Evolutionary conservation across 2,888 invertebrate species (phyloP), one percentile per base, ranked within the genome.

Genomic region (Harpagoxenus sublaevis): DNA sequence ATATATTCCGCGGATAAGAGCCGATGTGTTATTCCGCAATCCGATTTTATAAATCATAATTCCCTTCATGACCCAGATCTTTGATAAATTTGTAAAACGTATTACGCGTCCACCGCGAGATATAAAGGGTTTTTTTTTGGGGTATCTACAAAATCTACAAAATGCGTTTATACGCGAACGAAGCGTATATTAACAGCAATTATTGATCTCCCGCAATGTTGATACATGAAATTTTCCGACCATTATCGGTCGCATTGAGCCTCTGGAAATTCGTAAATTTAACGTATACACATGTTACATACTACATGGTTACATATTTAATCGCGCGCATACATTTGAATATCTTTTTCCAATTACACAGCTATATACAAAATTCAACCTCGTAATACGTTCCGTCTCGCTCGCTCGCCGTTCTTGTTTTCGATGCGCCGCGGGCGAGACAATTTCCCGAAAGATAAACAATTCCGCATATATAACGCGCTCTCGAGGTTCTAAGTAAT

Each of bases 51-150:
- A 51, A 23, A n/a, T 63, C 12, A 18, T 75, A 75, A 75, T 75
- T 51, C 65, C 48, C 48, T 6, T 51, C 12, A 75, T 65, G 15
- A 73, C 23, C 71, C 71, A 53, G 35, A 55, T 53, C 15, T 55
- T 73, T 42, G 55, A 73, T 73, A 23, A 75, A 75, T 75, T 48
- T 48, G n/a, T 63, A 63, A 51, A 75, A 75, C 35, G 35, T 51
- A 39, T 39, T 57, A 31, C 10, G 51, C 35, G 53, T 39, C 15
- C 12, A 71, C 23, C 42, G 42, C 10, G 31, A 12, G 45, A 42
- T 60, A 42, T 60, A 60, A 48, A 68, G 31, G 28, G 8, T 74
- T 45, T 60, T 74, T 3, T 45, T 60, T 74, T 3, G 9, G 23
- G 28, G 60, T n/a, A 42, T 60, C 57, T 45, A 39, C 18, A 12